Base-by-base conservation (phyloP, 2,888 invertebrate genomes). In the Mesorhabditis spiculigera region DNA sequence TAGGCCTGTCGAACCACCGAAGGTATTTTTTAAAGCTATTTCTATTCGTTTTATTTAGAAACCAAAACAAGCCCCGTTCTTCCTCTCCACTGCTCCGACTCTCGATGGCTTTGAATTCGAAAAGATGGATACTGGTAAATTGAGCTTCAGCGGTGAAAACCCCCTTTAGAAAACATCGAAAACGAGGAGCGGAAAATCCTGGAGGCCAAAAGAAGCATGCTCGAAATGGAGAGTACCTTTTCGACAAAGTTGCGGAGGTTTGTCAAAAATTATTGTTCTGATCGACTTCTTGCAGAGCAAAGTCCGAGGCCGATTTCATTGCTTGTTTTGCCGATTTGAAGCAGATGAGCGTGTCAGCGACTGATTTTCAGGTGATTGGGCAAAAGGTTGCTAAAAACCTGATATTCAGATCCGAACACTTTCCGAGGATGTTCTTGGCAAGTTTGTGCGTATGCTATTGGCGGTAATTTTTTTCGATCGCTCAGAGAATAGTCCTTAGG, bases 31-130 rank as follows among this genome's bases (percentile, higher is more conserved):
- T 16, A 58, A 13, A 13, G 10, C n/a, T 10, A 13, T n/a, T 58
- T 58, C n/a, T 58, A 58, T 13, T 13, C 3, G 8, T 67, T 16
- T 45, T 13, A 10, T 67, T 45, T 28, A 13, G 45, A 62, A 16
- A 61, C 16, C 43, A 13, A 16, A 61, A 63, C 41, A 71, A 64
- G 96, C 95, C 0, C 97, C 97, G 0, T 98, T 98, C 89, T 97
- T 98, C 86, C 88, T 97, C 67, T 95, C 96, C 0, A 95, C 95
- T 0, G 89, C 95, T 70, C 90, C 93, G 0, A 92, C 93, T 1
- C 88, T 94, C 28, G 91, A 92, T 79, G 87, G 93, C 50, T 83
- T 83, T 5, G 91, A 91, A 86, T 96, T 96, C 86, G 93, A 76
- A 44, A 69, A 71, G 61, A 71, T 68, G 28, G 66, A 67, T 41